Conservation (phyloP, 2,888 invertebrate species). For the Eupithecia tripunctaria region DNA sequence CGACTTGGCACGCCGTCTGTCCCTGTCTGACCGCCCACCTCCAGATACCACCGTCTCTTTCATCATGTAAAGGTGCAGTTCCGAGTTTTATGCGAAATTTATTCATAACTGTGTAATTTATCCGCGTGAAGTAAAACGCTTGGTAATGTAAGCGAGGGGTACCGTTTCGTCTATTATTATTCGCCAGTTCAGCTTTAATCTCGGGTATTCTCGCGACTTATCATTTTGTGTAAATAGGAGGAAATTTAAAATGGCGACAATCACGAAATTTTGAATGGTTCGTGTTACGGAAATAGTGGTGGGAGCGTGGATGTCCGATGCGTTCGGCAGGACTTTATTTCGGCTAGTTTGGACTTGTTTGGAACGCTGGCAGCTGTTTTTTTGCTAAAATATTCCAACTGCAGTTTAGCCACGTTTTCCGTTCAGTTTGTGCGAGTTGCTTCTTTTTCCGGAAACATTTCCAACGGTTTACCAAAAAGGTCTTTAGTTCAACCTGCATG, state of each 20-base stretch:
- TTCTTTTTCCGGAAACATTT: conserved; percentile 16
- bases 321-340: conserved; percentile 29
- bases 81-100: conserved; percentile 84
- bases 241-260: conserved; percentile 54
- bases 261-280: conserved; percentile 31
- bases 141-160: conserved; percentile 72
- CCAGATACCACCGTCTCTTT: conserved; percentile 61
- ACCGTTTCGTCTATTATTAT: conserved; percentile 76
- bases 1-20: conserved; percentile 62
- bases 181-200: conserved; percentile 75
- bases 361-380: conserved; percentile 24
- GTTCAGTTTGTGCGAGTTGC: conserved; percentile 21
- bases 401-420: conserved; percentile 26
- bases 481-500: conserved; percentile 9
- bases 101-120: conserved; percentile 85
- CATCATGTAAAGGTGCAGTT: conserved; percentile 80
- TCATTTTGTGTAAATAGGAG: conserved; percentile 65
- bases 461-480: not conserved
- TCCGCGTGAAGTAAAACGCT: conserved; percentile 79
- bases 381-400: conserved; percentile 25
- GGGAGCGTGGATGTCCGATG: not conserved
- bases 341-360: conserved; percentile 32
- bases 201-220: conserved; percentile 68
- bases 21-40: conserved; percentile 53
- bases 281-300: conserved; percentile 43